These are phyloP conservation scores for Neopipo cinnamomea DNA, from an alignment of 2,113 vertebrate genomes.

Conservation along the genomic window DNA sequence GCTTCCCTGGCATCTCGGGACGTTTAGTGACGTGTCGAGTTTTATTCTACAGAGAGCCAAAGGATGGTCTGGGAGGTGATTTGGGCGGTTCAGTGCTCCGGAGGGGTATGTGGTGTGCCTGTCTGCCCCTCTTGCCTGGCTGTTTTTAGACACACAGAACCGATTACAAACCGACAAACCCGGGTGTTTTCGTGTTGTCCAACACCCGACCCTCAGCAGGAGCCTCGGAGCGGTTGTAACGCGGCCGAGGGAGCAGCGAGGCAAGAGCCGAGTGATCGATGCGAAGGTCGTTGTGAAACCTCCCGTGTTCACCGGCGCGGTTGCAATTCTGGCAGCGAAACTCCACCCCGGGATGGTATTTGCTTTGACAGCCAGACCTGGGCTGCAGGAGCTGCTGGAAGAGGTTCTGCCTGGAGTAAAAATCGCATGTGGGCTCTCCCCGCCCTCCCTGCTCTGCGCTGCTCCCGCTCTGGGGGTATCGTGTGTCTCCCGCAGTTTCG, in stretches of 20 bases:
- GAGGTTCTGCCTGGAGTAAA: neutral
- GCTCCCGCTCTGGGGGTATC: neutral
- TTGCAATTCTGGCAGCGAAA: neutral
- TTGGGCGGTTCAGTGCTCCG: neutral
- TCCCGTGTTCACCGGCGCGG: neutral
- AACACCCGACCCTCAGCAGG: neutral
- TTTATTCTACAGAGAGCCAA: neutral
- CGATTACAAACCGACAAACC: neutral
- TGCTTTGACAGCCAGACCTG: neutral
- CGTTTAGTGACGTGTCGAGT: fast-evolving
- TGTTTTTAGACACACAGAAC: neutral
- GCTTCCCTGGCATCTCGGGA: fast-evolving
- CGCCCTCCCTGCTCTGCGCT: neutral
- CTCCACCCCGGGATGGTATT: slow-evolving; percentile 30
- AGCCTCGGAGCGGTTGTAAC: neutral
- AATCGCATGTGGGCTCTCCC: neutral
- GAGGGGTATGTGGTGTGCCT: fast-evolving
- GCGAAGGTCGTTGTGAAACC: neutral
- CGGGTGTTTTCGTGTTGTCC: fast-evolving
- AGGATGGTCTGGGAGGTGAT: neutral
- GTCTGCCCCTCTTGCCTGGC: neutral
- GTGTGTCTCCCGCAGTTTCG: neutral
- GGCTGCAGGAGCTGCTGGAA: neutral
- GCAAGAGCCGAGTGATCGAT: neutral
- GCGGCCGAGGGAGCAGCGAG: fast-evolving